Base-by-base conservation (phyloP, 2,113 vertebrate species). In the Nothocercus julius region DNA sequence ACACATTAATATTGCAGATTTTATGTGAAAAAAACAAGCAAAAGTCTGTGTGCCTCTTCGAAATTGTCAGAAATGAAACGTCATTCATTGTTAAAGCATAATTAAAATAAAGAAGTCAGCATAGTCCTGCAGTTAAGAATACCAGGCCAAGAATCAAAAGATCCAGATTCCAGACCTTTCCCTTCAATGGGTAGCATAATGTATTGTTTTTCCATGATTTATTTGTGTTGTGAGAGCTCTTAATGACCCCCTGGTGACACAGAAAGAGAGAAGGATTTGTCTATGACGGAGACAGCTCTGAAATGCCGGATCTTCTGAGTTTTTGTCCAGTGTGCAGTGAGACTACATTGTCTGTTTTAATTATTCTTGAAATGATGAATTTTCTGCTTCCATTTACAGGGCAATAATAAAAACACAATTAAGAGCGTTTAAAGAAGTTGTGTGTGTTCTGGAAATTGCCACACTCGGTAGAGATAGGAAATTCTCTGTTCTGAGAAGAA, bases 231-330 rank as follows among this genome's bases (percentile, higher is more conserved):
- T 91, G 90, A 94, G 94, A 92, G 85, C 87, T 92, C 82, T 79
- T 95, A 95, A 95, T 95, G 95, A 96, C 94, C 89, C 94, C 92
- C 95, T 68, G 66, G 90, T 94, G 95, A 86, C 73, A 81, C 6
- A 93, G 94, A 95, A 95, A 92, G 83, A 88, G 90, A 93, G 85
- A 83, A 84, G 80, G 88, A 83, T 91, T 88, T 94, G 53, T 83
- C 85, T 94, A 36, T 0, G 5, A 78, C 66, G 79, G 69, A 11
- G 1, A 86, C 1, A 9, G 61, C 76, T 94, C 90, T 86, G 90
- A 96, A 93, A 92, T 68, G 58, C 58, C 0, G 2, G 13, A 88
- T 90, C 85, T 96, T 91, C 64, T 90, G 87, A 88, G 88, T 58
- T 90, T 64, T 84, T 88, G 85, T 81, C 69, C 92, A 84, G 73